Base-by-base conservation (phyloP, 2,113 vertebrate genomes). In the Trogon melanurus region DNA sequence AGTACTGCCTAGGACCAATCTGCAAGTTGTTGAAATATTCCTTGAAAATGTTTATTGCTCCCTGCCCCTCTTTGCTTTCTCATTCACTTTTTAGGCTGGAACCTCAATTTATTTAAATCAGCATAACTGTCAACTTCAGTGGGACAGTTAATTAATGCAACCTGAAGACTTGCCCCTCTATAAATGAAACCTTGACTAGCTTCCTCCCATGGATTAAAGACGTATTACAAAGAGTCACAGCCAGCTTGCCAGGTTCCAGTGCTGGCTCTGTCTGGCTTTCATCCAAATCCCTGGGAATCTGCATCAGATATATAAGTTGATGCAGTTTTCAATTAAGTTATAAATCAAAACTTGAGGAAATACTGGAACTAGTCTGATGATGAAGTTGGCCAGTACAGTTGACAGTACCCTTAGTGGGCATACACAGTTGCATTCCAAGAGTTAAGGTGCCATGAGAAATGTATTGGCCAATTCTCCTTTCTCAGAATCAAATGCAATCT, bases 1-100 rank as follows among this genome's bases (percentile, higher is more conserved):
- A 99, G 99, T 99, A 69, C 72, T 93, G 22, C 47, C 9, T 3
- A 13, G 4, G 25, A 51, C 7, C 64, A 10, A 71, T 3, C 27
- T 30, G 16, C 20, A 16, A 2, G 15, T 26, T 62, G 4, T 23
- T 34, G 26, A 78, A 70, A 11, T 5, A 12, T n/a, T 38, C 14
- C 45, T 50, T 75, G 10, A 56, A 86, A 91, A 13, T 51, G 8
- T 18, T 25, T 71, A 41, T 48, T 7, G 4, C 20, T 54, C 57
- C 48, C 36, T 89, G 62, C 29, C 13, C 69, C 79, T 47, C 44
- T 87, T 89, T 76, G 58, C n/a, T 70, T 36, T 38, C 56, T 93
- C 17, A 1, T 74, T 85, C 30, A n/a, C 45, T 91, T 75, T 80
- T 38, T 30, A 62, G 19, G 34, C 22, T 89, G 38, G 47, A 76